phyloP scores from a whole-genome alignment of 2,113 vertebrate species.

The Sialia sialis region DNA sequence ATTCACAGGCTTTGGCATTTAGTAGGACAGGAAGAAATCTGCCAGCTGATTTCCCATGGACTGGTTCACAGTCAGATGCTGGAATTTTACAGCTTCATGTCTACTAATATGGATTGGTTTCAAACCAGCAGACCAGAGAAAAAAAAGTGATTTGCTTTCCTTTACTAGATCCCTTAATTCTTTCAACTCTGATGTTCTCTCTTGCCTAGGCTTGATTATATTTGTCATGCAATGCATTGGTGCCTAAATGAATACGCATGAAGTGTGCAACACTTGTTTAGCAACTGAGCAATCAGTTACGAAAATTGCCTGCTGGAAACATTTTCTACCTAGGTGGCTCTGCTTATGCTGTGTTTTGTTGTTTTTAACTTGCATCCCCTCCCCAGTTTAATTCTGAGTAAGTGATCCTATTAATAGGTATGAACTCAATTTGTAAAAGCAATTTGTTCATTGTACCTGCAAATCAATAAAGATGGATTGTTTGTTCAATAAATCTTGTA shows the following conservation, averaged over 20 bases:
- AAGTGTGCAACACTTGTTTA: neutral
- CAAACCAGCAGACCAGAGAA: neutral
- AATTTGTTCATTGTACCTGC: neutral
- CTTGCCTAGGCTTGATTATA: neutral
- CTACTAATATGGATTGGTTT: neutral
- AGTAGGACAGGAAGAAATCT: neutral
- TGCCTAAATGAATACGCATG: neutral
- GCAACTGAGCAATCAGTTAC: neutral
- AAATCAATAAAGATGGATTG: neutral
- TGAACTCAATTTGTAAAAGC: neutral
- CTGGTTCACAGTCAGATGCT: neutral
- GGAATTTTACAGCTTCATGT: neutral
- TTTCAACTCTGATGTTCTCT: neutral
- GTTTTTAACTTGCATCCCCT: neutral
- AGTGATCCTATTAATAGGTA: neutral
- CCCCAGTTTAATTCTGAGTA: neutral
- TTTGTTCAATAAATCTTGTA: neutral
- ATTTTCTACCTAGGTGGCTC: neutral
- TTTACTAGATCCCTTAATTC: neutral
- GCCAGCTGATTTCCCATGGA: neutral
- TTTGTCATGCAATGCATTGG: neutral
- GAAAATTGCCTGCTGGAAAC: neutral
- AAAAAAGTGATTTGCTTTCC: neutral
- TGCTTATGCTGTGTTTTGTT: neutral
- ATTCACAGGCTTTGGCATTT: neutral